Evolutionary conservation across 2,888 invertebrate genomes (phyloP), one percentile per base, ranked within the genome.

Genomic region (Pseudoips prasinana): DNA sequence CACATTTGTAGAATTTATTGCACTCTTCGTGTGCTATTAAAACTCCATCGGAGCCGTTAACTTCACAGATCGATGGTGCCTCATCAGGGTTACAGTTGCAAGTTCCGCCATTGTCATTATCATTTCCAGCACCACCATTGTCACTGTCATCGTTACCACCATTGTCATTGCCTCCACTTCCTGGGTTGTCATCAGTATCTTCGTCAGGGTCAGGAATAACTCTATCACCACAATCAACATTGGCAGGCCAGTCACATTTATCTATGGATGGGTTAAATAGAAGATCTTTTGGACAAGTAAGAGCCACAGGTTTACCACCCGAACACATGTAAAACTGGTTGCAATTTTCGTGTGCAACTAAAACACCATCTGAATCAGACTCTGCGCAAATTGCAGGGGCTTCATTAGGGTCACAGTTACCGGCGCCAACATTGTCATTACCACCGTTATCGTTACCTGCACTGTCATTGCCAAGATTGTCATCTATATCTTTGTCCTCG

Each of bases 331-430:
- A 70, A 35, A 60, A 70, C 29, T 65, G 50, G 28, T 63, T 50
- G 29, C 70, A 70, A 24, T 60, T 52, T 33, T 69, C 67, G 31
- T 67, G 69, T 10, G 66, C 66, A 7, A 67, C 26, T 1, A 60
- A 28, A 3, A 37, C 30, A 7, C 62, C 63, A 8, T 61, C 27
- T 3, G 65, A 64, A 8, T 34, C 45, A 30, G 42, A 46, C 3
- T 9, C 22, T 8, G 49, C 30, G 22, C 64, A 65, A 3, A 62
- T 31, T 4, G 31, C 25, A 0, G 55, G 49, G 3, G 61, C 52
- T 32, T 54, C 38, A 30, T 44, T 40, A 10, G 59, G 62, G 40
- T 66, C 62, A 45, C 64, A 58, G 9, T 18, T 33, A 0, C 54
- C 8, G 58, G 47, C 8, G 38, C 29, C 6, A 33, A 45, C 23